Conservation (phyloP, 64 coral and sea anemone genomes). For the Orbicella faveolata region DNA sequence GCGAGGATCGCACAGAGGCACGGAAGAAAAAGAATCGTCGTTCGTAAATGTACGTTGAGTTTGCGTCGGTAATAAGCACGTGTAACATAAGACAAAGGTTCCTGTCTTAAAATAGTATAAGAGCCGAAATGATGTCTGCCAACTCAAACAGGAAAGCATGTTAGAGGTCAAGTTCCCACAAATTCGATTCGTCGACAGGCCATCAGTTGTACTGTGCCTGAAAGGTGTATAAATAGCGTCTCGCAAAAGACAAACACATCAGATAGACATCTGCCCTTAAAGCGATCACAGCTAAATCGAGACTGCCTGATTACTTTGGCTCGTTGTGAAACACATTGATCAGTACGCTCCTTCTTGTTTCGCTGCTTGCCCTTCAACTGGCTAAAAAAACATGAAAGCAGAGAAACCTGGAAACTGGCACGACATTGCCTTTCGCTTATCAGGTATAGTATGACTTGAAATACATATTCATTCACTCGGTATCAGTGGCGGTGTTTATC, state of each 20-base stretch:
- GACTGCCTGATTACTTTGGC: not conserved
- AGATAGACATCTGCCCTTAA: conserved; percentile 12
- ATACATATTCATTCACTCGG: not conserved
- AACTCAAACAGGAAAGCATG: conserved; percentile 18
- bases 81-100: conserved; percentile 28
- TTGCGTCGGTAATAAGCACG: not conserved
- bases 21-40: not conserved
- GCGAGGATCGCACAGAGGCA: not conserved
- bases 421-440: conserved; percentile 43
- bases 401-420: conserved; percentile 16
- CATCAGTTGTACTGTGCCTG: not conserved
- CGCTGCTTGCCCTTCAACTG: too few relatives aligned
- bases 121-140: conserved; percentile 4
- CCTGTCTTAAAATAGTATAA: conserved; percentile 30
- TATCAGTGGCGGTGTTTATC: not conserved
- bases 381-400: conserved; percentile 2
- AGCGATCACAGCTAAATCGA: not conserved
- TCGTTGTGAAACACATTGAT: not conserved
- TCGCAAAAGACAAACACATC: not conserved
- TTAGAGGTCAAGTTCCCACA: conserved; percentile 39
- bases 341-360: not conserved
- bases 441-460: not conserved
- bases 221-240: conserved; percentile 34
- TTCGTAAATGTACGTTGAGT: not conserved
- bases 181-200: conserved; percentile 32